A percentile compares a stretch with the other conserved stretches of the same genome.
Evolutionary conservation across 1,140 invertebrate genomes (phyloP).

Genomic region (Acyrthosiphon pisum): DNA sequence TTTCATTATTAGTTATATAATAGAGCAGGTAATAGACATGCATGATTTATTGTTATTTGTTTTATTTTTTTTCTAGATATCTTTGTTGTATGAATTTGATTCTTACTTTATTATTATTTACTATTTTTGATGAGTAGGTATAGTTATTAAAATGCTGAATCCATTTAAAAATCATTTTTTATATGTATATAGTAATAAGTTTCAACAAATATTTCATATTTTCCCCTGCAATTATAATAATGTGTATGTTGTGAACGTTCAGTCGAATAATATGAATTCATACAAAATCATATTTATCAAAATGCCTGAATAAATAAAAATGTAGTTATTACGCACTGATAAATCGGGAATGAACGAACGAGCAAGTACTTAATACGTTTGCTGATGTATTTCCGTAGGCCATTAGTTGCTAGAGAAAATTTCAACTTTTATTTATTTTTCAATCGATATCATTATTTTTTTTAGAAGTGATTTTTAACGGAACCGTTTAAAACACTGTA

Average conservation of each 20-base stretch:
- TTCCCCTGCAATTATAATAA: background rate
- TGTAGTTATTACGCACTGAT: background rate
- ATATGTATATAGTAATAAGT: background rate
- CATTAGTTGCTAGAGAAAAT: background rate
- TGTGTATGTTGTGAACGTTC: background rate
- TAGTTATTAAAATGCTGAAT: background rate
- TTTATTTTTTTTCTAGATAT: background rate
- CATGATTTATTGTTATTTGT: constrained; percentile 17
- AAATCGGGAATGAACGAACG: background rate
- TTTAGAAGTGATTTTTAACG: background rate
- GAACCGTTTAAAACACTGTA: background rate
- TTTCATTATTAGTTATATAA: background rate
- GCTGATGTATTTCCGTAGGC: background rate
- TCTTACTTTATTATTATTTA: background rate
- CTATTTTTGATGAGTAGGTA: background rate
- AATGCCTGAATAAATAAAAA: background rate
- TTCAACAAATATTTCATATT: background rate
- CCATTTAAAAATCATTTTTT: background rate
- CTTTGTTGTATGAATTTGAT: background rate
- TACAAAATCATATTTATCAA: background rate
- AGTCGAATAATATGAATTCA: background rate
- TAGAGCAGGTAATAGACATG: background rate
- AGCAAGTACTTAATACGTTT: background rate
- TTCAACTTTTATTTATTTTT: background rate
- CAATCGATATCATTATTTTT: too few relatives aligned